A percentile compares a stretch with the other conserved stretches of the same genome.
Conservation (phyloP, 2,888 invertebrate species). For the Archips crataeganus region DNA sequence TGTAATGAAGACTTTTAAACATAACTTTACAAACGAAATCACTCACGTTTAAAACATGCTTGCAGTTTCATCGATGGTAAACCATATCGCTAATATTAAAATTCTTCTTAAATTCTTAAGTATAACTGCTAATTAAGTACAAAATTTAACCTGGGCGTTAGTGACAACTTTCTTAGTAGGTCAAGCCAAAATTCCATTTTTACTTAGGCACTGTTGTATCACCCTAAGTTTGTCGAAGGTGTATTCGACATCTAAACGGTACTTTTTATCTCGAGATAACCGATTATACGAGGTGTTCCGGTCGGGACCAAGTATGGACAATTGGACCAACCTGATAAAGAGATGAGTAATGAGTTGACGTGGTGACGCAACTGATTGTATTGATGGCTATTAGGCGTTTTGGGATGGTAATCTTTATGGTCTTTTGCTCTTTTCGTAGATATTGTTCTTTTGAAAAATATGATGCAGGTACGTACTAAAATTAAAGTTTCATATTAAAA, state of each 20-base stretch:
- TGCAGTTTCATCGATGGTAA: no score
- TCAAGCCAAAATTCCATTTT: constrained; percentile 22
- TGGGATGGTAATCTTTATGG: background rate
- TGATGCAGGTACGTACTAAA: no score
- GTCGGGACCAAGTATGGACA: constrained; percentile 68
- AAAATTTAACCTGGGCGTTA: background rate
- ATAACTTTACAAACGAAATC: background rate
- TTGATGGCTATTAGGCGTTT: constrained; percentile 6
- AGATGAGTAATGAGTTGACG: constrained; percentile 58
- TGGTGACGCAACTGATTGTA: constrained; percentile 16
- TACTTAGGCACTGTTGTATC: constrained; percentile 33
- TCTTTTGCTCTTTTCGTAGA: no score
- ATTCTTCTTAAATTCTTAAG: no score
- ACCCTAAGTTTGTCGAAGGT: constrained; percentile 59
- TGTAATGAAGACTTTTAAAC: background rate
- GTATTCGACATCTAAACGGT: constrained; percentile 55
- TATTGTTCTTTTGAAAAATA: no score
- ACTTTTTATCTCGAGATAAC: constrained; percentile 60
- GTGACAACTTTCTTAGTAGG: constrained; percentile 32
- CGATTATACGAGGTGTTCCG: constrained; percentile 61
- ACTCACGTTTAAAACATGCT: no score
- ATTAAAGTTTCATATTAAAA: no score
- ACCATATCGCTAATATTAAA: no score
- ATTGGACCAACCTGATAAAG: constrained; percentile 59
- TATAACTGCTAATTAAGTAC: no score